Conservation (phyloP, 2,113 vertebrate species). For the Daboia siamensis region DNA sequence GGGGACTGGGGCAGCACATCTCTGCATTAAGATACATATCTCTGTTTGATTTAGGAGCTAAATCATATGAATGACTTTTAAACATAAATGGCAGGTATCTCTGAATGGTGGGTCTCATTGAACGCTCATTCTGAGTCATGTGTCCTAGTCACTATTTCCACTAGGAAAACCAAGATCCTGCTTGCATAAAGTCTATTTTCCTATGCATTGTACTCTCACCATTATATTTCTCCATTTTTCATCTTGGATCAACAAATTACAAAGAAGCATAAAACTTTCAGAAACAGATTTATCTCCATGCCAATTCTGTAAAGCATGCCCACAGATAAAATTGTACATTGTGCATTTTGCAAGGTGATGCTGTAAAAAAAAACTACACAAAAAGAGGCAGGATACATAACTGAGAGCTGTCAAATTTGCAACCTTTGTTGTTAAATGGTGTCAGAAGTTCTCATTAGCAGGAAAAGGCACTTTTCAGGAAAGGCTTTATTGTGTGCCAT, state of each 20-base stretch:
- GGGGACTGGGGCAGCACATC: background rate
- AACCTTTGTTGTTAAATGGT: background rate
- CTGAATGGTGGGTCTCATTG: too few species aligned
- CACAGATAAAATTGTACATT: background rate
- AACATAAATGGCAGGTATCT: background rate
- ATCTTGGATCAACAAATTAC: background rate
- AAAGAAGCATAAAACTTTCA: background rate
- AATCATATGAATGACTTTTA: background rate
- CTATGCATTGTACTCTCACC: background rate
- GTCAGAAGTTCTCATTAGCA: background rate
- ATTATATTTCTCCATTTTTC: background rate
- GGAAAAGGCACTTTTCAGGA: background rate
- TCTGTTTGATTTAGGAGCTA: background rate
- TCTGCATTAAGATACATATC: background rate
- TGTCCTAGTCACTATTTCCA: background rate
- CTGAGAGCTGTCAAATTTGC: background rate
- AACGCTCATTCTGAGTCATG: background rate
- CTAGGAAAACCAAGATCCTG: background rate
- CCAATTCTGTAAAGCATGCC: background rate
- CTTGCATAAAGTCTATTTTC: background rate
- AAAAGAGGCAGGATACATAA: background rate
- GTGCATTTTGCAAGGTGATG: background rate
- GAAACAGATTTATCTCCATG: background rate
- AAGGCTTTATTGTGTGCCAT: background rate
- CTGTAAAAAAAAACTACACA: background rate